Conservation (phyloP, 2,888 invertebrate species). For the Geophilus truncorum region DNA sequence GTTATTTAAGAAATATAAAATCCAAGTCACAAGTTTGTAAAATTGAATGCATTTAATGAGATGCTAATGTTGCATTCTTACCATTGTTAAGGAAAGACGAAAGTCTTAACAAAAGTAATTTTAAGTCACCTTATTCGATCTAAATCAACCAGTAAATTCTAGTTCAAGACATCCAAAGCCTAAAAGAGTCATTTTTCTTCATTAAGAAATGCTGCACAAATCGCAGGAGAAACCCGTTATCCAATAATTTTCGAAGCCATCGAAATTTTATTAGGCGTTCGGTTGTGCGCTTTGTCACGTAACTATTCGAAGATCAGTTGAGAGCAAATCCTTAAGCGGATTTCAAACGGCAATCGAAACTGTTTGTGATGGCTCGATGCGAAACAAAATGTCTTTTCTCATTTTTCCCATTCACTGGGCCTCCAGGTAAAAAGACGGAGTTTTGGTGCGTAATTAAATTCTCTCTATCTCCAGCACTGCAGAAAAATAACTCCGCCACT, state of each 20-base stretch:
- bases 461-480: not conserved
- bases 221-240: not conserved
- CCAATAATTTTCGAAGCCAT: not conserved
- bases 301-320: not conserved
- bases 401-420: not conserved
- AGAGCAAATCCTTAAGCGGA: not conserved
- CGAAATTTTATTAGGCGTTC: not conserved
- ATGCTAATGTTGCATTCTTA: no score
- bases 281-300: not conserved
- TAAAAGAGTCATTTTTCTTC: no score
- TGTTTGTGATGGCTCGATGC: not conserved
- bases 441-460: slow-evolving; percentile 3
- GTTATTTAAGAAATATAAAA: no score
- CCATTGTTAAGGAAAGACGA: no score
- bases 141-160: no score
- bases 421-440: not conserved
- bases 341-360: not conserved
- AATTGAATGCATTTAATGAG: no score
- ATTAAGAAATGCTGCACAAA: not conserved
- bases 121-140: no score
- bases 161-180: no score
- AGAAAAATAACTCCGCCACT: no score
- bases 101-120: no score
- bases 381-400: not conserved
- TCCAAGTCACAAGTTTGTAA: no score